Evolutionary conservation across 2,797 vertebrate species (phyloP), one percentile per base, ranked within the genome.

Genomic region (Margarornis squamiger): DNA sequence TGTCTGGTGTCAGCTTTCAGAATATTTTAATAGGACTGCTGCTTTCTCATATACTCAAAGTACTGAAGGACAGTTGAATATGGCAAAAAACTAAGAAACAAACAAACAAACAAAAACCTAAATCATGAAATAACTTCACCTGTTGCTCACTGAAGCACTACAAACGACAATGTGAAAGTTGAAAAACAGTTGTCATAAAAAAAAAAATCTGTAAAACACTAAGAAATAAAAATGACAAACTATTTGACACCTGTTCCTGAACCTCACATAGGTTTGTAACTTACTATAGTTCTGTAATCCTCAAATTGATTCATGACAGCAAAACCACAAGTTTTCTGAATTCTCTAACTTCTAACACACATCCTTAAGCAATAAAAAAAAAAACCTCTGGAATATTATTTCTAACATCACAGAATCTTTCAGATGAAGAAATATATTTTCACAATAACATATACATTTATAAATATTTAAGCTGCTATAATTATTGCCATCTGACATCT

Each of bases 391-490:
- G 17, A 73, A 12, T 46, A 48, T 36, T 14, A 41, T 77, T 93
- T 63, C 34, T 58, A 92, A 87, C 8, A 45, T 58, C 48, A 57
- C 14, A 73, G 57, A 74, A 51, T 36, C 24, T 73, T 86, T 34
- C 58, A 84, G 18, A 83, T 29, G 29, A 86, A 93, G 34, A 81
- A 92, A 73, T 45, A n/a, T 0, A 11, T 73, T 81, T 66, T 65
- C 73, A 38, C 9, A 87, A 27, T 29, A 91, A 39, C 16, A 65
- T 78, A 14, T 13, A 70, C 65, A 49, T 77, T 80, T 73, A 86
- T 88, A 70, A 95, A 89, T 93, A 94, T 83, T 88, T 41, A 80
- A n/a, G 54, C 14, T 57, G n/a, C 7, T 54, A 30, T 83, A 77
- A 85, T 88, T 88, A 77, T 83, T 79, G 63, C 19, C 66, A 72